Evolutionary conservation across 53 echinoderm and acorn worm species (phyloP).

Genomic region (Paelopatides confundens): DNA sequence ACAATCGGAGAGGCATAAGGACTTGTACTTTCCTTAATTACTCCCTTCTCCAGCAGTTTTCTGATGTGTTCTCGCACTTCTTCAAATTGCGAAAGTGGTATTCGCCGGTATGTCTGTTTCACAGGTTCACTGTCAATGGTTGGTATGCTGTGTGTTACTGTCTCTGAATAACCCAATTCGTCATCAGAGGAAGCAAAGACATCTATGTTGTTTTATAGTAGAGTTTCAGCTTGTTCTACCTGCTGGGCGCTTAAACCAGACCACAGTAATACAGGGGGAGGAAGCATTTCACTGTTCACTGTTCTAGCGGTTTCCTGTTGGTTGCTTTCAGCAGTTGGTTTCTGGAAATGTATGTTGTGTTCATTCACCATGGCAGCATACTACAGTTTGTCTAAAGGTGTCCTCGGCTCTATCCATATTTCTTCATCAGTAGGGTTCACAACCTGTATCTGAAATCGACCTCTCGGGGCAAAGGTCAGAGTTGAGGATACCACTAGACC

Average conservation of each 20-base stretch:
- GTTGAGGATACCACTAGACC: neutral
- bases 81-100: conserved; percentile 61
- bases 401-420: neutral
- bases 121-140: neutral
- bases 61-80: conserved; percentile 62
- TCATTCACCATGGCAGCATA: neutral
- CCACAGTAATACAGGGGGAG: neutral
- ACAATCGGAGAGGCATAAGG: conserved; percentile 63
- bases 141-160: neutral
- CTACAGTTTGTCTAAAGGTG: neutral
- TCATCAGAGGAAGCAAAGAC: neutral
- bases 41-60: conserved; percentile 31
- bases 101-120: conserved; percentile 41
- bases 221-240: neutral
- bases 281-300: too few species aligned
- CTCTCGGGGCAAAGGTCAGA: neutral
- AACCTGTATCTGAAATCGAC: neutral
- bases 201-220: neutral
- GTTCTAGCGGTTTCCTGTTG: too few species aligned
- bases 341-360: too few species aligned
- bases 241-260: neutral
- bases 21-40: conserved; percentile 58
- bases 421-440: conserved; percentile 3
- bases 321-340: too few species aligned
- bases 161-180: neutral